Base-by-base conservation (phyloP, 2,113 vertebrate genomes). In the Oncorhynchus keta region DNA sequence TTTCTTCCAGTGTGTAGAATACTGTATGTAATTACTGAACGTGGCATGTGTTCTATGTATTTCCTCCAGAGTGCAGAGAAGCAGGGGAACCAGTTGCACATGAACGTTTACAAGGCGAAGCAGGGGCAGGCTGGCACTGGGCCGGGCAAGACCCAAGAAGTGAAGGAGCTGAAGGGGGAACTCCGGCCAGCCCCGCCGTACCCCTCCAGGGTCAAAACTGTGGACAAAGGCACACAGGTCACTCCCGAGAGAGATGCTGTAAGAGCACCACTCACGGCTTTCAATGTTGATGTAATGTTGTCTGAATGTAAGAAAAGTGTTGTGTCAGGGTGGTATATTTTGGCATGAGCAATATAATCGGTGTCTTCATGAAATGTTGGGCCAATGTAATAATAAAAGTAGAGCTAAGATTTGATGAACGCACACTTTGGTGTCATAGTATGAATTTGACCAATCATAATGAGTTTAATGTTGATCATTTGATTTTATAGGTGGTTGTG, bases 81-180 rank as follows among this genome's bases (percentile, higher is more conserved):
- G 82, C 96, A 97, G 88, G 96, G 95, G 76, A 96, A 95, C 90
- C 94, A 94, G 49, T 92, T 99, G 24, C 96, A 96, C 88, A 95
- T 99, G 94, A 97, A 97, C 72, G 96, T 95, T 39, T 96, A 97
- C 69, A 95, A 96, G 81, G 92, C 93, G 86, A 90, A 86, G 51
- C 51, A 55, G 18, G 81, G 84, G 0, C 90, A 86, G 81, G 73
- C 59, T 68, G 92, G 82, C 28, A 91, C 85, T 9, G 51, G 82
- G 0, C 86, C 90, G 16, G 83, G 91, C 72, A 94, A 94, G 83
- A 73, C 28, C 51, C 51, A 55, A 0, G 92, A 93, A 84, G 91
- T 92, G 71, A 88, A 90, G 73, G 93, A 94, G 83, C 67, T 87
- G 70, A 93, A 93, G 78, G 89, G 93, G 68, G 94, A 95, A 76